Conservation (phyloP, 2,797 vertebrate species). For the Parauchenoglanis punctatus region DNA sequence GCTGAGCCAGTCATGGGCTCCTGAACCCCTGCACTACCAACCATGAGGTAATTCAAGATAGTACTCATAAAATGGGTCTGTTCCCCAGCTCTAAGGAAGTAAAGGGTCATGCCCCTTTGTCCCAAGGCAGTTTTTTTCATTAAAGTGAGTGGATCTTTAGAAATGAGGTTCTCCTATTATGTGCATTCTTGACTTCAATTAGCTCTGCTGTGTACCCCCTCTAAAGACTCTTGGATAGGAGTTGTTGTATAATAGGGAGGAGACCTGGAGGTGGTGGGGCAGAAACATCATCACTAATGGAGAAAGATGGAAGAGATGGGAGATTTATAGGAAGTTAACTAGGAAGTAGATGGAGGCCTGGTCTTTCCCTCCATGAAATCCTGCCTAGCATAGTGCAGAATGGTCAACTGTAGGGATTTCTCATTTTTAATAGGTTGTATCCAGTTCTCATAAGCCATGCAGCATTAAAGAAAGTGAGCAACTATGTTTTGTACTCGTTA, state of each 20-base stretch:
- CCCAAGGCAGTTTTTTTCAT: background rate
- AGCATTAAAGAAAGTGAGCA: background rate
- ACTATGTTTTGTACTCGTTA: background rate
- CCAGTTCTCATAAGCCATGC: background rate
- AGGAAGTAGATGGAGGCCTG: background rate
- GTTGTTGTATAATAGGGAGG: background rate
- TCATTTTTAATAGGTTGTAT: background rate
- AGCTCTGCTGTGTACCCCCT: background rate
- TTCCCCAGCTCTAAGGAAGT: background rate
- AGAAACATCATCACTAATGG: background rate
- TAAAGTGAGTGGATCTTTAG: slow-evolving; percentile 19
- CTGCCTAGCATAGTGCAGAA: background rate
- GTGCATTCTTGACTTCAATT: background rate
- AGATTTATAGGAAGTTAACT: background rate
- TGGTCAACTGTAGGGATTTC: background rate
- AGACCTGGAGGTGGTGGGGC: background rate
- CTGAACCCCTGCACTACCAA: slow-evolving; percentile 23
- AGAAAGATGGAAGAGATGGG: background rate
- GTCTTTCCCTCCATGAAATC: background rate
- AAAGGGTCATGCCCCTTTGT: background rate
- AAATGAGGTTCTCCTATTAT: background rate
- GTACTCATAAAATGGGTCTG: slow-evolving; percentile 16
- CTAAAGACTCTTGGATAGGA: background rate
- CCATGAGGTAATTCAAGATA: slow-evolving; percentile 11
- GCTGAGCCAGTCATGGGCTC: slow-evolving; percentile 64